phyloP scores from a whole-genome alignment of 1,140 invertebrate species.

The Aricia agestis region DNA sequence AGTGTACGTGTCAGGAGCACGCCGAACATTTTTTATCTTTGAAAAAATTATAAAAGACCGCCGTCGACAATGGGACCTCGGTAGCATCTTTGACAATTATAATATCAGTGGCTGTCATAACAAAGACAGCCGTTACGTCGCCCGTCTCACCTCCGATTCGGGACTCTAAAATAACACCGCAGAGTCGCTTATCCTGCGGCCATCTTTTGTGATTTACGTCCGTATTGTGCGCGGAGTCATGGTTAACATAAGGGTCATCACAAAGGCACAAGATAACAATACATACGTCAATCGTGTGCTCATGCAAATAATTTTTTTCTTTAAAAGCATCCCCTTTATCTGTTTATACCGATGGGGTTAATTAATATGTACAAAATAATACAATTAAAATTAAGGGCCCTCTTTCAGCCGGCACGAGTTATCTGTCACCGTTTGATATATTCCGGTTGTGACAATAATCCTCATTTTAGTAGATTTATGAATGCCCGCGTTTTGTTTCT shows the following conservation, averaged over 20 bases:
- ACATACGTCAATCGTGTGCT: slow-evolving; percentile 72
- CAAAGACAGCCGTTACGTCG: slow-evolving; percentile 43
- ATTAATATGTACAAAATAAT: slow-evolving; percentile 74
- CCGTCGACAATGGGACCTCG: slow-evolving; percentile 65
- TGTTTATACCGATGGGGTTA: slow-evolving; percentile 70
- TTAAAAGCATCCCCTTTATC: slow-evolving; percentile 70
- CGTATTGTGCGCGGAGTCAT: slow-evolving; percentile 41
- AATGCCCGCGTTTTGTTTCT: slow-evolving; percentile 57
- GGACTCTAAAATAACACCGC: slow-evolving; percentile 46
- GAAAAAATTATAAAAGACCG: slow-evolving; percentile 72
- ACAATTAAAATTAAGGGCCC: slow-evolving; percentile 70
- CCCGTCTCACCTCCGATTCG: slow-evolving; percentile 35
- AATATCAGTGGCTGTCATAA: slow-evolving; percentile 53
- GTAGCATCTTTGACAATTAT: slow-evolving; percentile 77
- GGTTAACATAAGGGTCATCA: slow-evolving; percentile 74
- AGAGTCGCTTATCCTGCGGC: slow-evolving; percentile 43
- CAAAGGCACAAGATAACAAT: slow-evolving; percentile 74
- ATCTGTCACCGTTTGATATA: slow-evolving; percentile 69
- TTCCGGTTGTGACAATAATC: slow-evolving; percentile 64
- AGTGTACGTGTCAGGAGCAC: slow-evolving; percentile 71
- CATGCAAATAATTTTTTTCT: slow-evolving; percentile 75
- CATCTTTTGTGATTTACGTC: slow-evolving; percentile 36
- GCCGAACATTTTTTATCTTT: slow-evolving; percentile 75
- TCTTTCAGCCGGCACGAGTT: slow-evolving; percentile 67
- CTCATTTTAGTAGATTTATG: slow-evolving; percentile 59